phyloP scores from a whole-genome alignment of 2,113 vertebrate species.

The Pluvialis apricaria region DNA sequence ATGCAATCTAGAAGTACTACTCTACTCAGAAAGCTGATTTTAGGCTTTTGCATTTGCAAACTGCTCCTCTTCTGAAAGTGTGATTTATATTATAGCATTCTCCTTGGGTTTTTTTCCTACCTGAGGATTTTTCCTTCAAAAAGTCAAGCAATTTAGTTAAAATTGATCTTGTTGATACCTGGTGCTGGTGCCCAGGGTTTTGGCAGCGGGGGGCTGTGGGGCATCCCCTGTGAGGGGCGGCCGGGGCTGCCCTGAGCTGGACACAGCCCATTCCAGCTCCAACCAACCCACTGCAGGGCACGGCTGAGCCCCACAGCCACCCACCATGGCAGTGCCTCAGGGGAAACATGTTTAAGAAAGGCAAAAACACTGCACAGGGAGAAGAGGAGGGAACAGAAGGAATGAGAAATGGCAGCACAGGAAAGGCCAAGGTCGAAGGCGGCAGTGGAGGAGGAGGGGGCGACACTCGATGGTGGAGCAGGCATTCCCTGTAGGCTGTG shows the following conservation, averaged over 20 bases:
- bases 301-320: fast-evolving
- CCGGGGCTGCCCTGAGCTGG: fast-evolving
- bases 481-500: neutral
- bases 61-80: neutral
- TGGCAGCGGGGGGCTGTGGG: no score
- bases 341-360: neutral
- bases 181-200: neutral
- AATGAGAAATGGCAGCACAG: neutral
- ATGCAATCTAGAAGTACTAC: neutral
- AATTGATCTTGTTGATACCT: no score
- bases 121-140: neutral
- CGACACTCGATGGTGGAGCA: fast-evolving
- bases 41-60: neutral
- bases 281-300: fast-evolving
- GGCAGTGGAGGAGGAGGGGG: neutral
- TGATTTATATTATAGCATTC: neutral
- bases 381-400: neutral
- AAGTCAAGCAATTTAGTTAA: neutral
- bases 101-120: neutral
- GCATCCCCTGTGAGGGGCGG: fast-evolving
- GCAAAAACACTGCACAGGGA: neutral
- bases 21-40: neutral
- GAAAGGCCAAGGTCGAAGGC: neutral
- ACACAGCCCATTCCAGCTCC: fast-evolving
- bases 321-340: fast-evolving